Conservation (phyloP, 2,113 vertebrate species). For the Gymnogyps californianus region DNA sequence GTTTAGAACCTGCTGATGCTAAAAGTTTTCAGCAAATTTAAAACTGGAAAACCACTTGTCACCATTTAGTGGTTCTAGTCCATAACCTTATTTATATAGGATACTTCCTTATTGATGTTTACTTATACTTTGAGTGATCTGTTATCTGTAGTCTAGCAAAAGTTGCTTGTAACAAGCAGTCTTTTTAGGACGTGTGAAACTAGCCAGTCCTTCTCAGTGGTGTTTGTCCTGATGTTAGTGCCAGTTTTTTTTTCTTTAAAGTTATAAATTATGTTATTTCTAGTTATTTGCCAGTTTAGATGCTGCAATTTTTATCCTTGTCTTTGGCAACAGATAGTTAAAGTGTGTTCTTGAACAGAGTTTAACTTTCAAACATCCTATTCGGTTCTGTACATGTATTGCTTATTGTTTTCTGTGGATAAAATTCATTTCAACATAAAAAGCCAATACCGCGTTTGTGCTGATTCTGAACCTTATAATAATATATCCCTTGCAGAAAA, state of each 20-base stretch:
- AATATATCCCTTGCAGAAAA: not conserved
- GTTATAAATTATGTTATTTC: not conserved
- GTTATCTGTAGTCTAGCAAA: not conserved
- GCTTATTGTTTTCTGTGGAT: not conserved
- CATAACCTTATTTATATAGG: not conserved
- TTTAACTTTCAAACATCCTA: not conserved
- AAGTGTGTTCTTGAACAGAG: not conserved
- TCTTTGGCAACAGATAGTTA: not conserved
- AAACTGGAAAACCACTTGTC: not conserved
- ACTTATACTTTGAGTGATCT: not conserved
- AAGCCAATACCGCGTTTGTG: not conserved
- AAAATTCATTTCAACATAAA: not conserved
- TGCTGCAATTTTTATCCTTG: not conserved
- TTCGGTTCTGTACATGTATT: not conserved
- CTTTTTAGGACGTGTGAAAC: not conserved
- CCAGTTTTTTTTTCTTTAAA: not conserved
- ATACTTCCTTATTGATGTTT: not conserved
- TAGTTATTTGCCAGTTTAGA: not conserved
- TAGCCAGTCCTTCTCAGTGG: not conserved
- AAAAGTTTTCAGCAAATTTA: not conserved
- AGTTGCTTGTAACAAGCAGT: not conserved
- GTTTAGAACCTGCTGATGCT: not conserved
- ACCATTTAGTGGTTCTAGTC: not conserved
- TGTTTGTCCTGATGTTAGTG: not conserved
- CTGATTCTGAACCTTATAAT: not conserved